Evolutionary conservation across 2,797 vertebrate species (phyloP).

Genomic region (Cossypha dichroa): DNA sequence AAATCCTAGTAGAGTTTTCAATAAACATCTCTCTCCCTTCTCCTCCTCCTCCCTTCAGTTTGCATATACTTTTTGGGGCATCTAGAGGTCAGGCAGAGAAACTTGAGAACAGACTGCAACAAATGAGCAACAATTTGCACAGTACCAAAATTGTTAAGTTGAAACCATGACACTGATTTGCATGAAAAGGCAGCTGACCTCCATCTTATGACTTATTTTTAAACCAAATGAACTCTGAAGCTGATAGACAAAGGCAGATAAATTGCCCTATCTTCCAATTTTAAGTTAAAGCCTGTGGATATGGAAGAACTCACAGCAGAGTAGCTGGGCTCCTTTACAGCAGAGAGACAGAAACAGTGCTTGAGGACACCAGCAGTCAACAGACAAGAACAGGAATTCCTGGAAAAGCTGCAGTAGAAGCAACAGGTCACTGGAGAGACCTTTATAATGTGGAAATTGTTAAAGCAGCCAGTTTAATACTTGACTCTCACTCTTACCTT

Average conservation of each 20-base stretch:
- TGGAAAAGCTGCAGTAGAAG: neutral
- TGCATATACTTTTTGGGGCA: slow-evolving; percentile 2
- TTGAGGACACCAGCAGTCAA: neutral
- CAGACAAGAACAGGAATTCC: neutral
- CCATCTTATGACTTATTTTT: slow-evolving; percentile 37
- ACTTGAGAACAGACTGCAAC: slow-evolving; percentile 28
- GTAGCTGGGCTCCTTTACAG: neutral
- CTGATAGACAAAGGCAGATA: neutral
- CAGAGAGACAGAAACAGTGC: neutral
- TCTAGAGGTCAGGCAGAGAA: slow-evolving; percentile 24
- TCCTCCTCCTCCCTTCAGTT: neutral
- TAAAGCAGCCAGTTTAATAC: neutral
- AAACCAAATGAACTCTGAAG: slow-evolving; percentile 28
- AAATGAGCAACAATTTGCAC: slow-evolving; percentile 26
- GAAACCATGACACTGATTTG: slow-evolving; percentile 22
- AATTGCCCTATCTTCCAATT: neutral
- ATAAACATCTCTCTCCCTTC: neutral
- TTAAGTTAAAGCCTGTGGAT: neutral
- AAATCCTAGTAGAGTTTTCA: neutral
- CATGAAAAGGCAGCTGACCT: slow-evolving; percentile 50
- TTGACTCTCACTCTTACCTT: neutral
- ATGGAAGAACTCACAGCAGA: neutral
- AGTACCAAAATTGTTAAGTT: neutral
- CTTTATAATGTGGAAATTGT: neutral
- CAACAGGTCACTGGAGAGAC: neutral